phyloP scores from a whole-genome alignment of 2,888 invertebrate genomes.

The Cryptus armator region DNA sequence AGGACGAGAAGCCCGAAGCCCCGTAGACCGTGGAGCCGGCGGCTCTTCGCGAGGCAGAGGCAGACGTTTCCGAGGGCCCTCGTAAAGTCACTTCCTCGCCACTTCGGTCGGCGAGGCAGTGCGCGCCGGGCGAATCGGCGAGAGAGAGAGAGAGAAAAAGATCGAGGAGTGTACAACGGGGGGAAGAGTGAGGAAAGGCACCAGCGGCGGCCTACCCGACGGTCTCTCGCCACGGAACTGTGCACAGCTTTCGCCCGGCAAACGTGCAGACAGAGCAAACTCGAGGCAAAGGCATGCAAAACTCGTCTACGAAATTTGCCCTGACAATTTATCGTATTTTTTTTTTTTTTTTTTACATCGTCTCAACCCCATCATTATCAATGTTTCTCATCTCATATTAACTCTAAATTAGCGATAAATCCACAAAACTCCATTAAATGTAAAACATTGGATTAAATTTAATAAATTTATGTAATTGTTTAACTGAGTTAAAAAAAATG shows the following conservation, averaged over 20 bases:
- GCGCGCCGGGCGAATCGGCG: constrained; percentile 63
- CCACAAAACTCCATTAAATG: not conserved
- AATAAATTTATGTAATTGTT: too few species aligned
- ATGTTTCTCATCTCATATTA: not conserved
- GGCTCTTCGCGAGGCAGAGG: constrained; percentile 65
- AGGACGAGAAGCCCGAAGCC: constrained; percentile 27
- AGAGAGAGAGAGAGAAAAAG: not conserved
- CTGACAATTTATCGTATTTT: constrained; percentile 9
- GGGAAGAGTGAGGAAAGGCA: constrained; percentile 41
- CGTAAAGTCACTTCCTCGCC: constrained; percentile 76
- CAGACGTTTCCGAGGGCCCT: constrained; percentile 78
- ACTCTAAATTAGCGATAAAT: not conserved
- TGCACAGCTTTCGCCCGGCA: constrained; percentile 62
- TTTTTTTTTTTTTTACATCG: constrained; percentile 1
- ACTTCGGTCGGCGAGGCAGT: constrained; percentile 62
- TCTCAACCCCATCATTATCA: not conserved
- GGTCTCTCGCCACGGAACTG: constrained; percentile 48
- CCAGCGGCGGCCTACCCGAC: constrained; percentile 59
- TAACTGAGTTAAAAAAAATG: too few species aligned
- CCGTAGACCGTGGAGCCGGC: constrained; percentile 56
- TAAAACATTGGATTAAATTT: too few species aligned
- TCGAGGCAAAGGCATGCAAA: constrained; percentile 42
- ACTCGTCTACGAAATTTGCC: constrained; percentile 32
- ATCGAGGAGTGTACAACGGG: not conserved
- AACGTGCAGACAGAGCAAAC: constrained; percentile 54